Evolutionary conservation across 2,888 invertebrate species (phyloP), one percentile per base, ranked within the genome.

Genomic region (Sarcophaga carnaria): DNA sequence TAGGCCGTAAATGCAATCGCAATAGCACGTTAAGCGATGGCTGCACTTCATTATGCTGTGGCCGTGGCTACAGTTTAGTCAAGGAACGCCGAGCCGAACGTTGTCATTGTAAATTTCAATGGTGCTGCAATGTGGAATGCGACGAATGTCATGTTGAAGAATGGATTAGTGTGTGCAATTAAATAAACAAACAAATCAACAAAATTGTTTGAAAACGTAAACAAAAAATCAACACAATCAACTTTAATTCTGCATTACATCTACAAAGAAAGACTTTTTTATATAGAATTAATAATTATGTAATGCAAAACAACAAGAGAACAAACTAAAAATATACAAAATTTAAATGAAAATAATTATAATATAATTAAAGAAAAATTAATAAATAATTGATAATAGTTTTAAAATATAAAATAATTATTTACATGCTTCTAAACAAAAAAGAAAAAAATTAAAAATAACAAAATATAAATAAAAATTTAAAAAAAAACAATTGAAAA

Each of bases 121-220:
- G 98, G 98, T 99, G 98, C 94, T 99, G 98, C 94, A 94, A 96
- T 88, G 98, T 99, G 27, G 96, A 97, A 92, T 99, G 98, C 92
- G 96, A 98, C 90, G 96, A 96, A 91, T 98, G 98, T 93, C 96
- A 96, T 69, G 95, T 96, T 83, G 97, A 97, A 90, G 97, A 97
- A 92, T 97, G 97, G 96, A 96, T 98, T 87, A 97, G 98, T 89
- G 96, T 97, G 90, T 99, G 98, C 95, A 97, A 98, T 94, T 98
- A 94, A 88, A 70, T 10, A 67, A 60, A 37, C 27, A 62, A 76
- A 67, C 37, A 69, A 72, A 45, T 45, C 14, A 20, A 64, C 20
- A 71, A 70, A 54, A 14, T 17, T 37, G 37, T 37, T 37, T 37
- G 45, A 74, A 77, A 62, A 70, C 62, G 3, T n/a, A 59, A 66